Base-by-base conservation (phyloP, 2,113 vertebrate genomes). In the Solenodon paradoxus region DNA sequence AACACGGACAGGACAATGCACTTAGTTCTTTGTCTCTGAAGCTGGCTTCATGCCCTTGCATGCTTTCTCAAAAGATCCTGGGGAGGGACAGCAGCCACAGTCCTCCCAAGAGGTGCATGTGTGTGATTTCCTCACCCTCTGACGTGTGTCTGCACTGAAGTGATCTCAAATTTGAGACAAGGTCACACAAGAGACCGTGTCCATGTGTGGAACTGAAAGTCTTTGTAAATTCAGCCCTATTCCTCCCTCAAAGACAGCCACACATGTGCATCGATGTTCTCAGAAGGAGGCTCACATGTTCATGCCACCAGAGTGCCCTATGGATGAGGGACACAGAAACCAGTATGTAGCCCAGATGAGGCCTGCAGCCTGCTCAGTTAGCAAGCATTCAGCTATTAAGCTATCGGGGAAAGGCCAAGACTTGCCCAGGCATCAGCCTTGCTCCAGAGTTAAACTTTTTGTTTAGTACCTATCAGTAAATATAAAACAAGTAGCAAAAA, bases 1-100 rank as follows among this genome's bases (percentile, higher is more conserved):
- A 35, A 6, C 24, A 1, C 2, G 22, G n/a, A 4, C 32, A 26
- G 51, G 49, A 1, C 2, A 3, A 3, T 26, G 3, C 7, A 0
- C 0, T 45, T 28, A 26, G 13, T n/a, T 10, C 22, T 19, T n/a
- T 12, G 20, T 1, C 92, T 32, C 11, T 4, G 57, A 12, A 38
- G 59, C 47, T 24, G 38, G 35, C 74, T 35, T 8, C 15, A 7
- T 28, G 68, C 42, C 64, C 74, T 35, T 9, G 16, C 0, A 0
- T 9, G 87, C 68, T 26, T 26, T 64, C 71, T 32, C 47, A 10
- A 22, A 28, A 19, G 74, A 24, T 38, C 3, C 32, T 6, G 15
- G 47, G 22, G 16, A 1, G 20, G 16, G 49, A 8, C 10, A 4
- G 17, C 38, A 42, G 32, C n/a, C 5, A 1, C 59, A 2, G 8